Evolutionary conservation across 2,797 vertebrate species (phyloP).

Genomic region (Molothrus aeneus): DNA sequence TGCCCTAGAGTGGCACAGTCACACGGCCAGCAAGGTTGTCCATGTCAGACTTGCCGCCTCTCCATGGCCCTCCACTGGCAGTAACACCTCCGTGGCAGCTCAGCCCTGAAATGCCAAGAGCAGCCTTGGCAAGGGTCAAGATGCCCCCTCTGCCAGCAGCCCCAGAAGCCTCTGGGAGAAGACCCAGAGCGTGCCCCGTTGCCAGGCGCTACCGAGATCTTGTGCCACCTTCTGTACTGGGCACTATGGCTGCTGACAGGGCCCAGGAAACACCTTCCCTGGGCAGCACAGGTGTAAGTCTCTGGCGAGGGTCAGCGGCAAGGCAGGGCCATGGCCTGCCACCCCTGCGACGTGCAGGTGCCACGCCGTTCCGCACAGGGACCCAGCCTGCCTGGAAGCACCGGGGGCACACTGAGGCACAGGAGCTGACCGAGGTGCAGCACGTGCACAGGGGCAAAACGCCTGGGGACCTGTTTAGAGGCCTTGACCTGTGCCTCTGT

Average conservation of each 20-base stretch:
- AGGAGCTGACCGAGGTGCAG: not conserved
- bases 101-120: no score
- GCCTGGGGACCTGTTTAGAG: not conserved
- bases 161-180: no score
- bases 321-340: not conserved
- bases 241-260: not conserved
- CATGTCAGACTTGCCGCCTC: no score
- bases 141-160: no score
- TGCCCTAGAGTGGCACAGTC: no score
- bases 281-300: not conserved
- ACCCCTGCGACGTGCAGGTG: not conserved
- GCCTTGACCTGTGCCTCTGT: accelerated
- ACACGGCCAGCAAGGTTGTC: no score
- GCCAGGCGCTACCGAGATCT: not conserved
- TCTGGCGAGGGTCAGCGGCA: not conserved
- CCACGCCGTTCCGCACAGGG: accelerated
- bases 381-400: not conserved
- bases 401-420: accelerated
- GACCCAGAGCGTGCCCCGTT: no score
- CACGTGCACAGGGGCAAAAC: accelerated
- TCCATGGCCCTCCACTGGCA: no score
- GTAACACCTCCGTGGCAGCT: no score
- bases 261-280: accelerated
- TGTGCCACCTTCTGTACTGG: not conserved
- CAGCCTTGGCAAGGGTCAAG: no score